phyloP scores from a whole-genome alignment of 1,140 invertebrate species.

The Cephus cinctus region DNA sequence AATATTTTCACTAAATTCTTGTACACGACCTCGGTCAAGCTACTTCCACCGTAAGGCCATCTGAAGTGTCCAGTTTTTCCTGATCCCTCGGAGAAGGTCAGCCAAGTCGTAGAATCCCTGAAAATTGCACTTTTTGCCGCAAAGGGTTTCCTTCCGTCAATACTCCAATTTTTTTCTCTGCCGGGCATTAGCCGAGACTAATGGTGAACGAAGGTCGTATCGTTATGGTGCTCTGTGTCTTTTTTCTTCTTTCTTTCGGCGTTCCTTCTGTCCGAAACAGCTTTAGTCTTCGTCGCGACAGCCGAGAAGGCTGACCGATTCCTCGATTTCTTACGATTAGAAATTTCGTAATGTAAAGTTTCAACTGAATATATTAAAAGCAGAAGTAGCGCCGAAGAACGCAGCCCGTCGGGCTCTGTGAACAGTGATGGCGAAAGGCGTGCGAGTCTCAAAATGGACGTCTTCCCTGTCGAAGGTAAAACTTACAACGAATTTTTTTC shows the following conservation, averaged over 20 bases:
- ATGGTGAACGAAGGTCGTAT: conserved; percentile 45
- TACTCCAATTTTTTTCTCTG: conserved; percentile 53
- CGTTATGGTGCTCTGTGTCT: conserved; percentile 17
- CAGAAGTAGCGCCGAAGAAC: no score
- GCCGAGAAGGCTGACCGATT: conserved; percentile 25
- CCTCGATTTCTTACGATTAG: conserved; percentile 6
- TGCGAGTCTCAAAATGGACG: no score
- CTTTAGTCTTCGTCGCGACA: conserved; percentile 34
- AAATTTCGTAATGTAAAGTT: conserved; percentile 7
- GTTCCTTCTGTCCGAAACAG: conserved; percentile 19
- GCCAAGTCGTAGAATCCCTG: not conserved
- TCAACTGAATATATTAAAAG: no score
- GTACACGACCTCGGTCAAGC: no score
- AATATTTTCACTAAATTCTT: no score
- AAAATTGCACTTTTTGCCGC: not conserved
- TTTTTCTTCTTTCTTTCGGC: conserved; percentile 17
- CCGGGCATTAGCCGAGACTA: conserved; percentile 32
- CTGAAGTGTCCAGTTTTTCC: no score
- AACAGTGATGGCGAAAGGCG: no score
- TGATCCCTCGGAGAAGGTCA: not conserved
- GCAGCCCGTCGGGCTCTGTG: no score
- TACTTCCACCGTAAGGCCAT: no score
- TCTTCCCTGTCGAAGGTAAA: no score
- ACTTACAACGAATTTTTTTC: no score
- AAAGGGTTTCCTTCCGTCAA: conserved; percentile 45